A percentile compares a stretch with the other conserved stretches of the same genome.
Conservation (phyloP, 2,113 vertebrate species). For the Pteropus alecto region DNA sequence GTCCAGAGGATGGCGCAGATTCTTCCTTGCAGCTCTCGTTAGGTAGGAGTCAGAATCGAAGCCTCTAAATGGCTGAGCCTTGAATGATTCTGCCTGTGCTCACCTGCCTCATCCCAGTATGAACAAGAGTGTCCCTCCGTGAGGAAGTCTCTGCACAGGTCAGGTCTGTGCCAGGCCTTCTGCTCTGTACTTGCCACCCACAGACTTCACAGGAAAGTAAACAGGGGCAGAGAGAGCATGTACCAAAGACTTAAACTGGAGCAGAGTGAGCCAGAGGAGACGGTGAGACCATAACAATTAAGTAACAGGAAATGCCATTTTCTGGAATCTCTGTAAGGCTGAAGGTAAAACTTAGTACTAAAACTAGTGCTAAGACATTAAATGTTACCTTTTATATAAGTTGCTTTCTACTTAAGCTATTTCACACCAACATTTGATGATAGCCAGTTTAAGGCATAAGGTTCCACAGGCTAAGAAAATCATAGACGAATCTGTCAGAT, state of each 20-base stretch:
- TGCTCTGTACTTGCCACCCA: not conserved
- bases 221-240: not conserved
- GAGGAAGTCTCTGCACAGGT: not conserved
- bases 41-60: not conserved
- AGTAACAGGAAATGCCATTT: conserved; percentile 28
- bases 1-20: not conserved
- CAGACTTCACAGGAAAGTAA: conserved; percentile 21
- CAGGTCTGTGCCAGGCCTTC: not conserved
- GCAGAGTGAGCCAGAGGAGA: not conserved
- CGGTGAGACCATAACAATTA: not conserved
- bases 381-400: not conserved
- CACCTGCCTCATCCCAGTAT: not conserved
- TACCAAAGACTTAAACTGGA: not conserved
- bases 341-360: not conserved
- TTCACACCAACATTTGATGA: not conserved
- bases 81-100: accelerated
- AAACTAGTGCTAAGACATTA: not conserved
- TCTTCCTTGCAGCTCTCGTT: not conserved
- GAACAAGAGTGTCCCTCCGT: not conserved
- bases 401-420: not conserved
- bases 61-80: not conserved
- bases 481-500: not conserved
- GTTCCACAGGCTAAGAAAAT: not conserved
- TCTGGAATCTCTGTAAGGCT: not conserved
- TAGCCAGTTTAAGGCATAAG: not conserved